Percentiles rank a stretch among this genome's conserved stretches.
Evolutionary conservation across 2,888 invertebrate genomes (phyloP).

Genomic region (Eupeodes latifasciatus): DNA sequence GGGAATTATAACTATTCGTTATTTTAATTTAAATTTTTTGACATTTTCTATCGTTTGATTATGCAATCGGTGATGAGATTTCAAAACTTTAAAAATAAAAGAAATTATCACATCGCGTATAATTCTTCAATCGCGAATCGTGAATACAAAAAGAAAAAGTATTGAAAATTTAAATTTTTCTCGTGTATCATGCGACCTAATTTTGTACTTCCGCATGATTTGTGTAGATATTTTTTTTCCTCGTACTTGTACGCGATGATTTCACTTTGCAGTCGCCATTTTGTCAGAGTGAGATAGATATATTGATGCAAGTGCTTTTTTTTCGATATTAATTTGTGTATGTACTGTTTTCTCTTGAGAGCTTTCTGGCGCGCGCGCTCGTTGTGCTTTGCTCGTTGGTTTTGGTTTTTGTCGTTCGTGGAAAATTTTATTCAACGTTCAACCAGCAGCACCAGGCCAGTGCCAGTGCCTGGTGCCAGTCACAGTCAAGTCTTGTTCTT

Average conservation of each 20-base stretch:
- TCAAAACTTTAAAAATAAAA: no score
- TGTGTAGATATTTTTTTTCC: constrained; percentile 64
- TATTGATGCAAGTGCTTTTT: constrained; percentile 51
- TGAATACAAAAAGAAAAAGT: background rate
- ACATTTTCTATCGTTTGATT: background rate
- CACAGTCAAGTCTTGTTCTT: no score
- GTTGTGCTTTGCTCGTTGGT: constrained; percentile 5
- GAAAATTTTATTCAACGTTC: constrained; percentile 52
- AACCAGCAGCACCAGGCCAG: no score
- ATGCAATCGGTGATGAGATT: background rate
- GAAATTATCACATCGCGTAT: no score
- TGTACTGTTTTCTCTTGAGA: constrained; percentile 44
- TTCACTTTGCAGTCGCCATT: constrained; percentile 76
- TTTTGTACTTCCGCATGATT: constrained; percentile 79
- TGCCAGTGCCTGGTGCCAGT: no score
- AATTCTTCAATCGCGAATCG: background rate
- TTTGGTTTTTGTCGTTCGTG: constrained; percentile 22
- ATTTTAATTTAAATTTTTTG: background rate
- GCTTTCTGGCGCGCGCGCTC: constrained; percentile 69
- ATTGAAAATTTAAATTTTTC: constrained; percentile 17
- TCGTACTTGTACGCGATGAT: constrained; percentile 57
- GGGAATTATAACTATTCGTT: background rate
- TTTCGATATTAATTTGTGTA: constrained; percentile 14
- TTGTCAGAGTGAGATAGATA: constrained; percentile 63
- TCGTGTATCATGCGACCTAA: constrained; percentile 78